Percentiles rank a stretch among this genome's conserved stretches.
These are phyloP conservation scores for Mythimna albipuncta DNA, from an alignment of 2,888 invertebrate species.

Conservation along the genomic window DNA sequence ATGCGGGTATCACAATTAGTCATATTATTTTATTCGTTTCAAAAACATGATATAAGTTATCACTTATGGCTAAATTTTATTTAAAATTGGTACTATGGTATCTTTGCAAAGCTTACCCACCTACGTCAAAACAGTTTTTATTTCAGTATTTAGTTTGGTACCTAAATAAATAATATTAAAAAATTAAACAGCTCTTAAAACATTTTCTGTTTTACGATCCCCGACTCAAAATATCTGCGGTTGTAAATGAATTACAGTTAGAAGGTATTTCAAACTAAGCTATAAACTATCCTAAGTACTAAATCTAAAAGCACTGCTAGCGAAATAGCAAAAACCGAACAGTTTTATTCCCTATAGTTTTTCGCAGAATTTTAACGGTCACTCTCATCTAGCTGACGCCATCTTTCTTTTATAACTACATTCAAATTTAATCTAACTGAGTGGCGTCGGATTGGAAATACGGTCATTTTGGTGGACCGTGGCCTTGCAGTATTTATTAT, in stretches of 20 bases:
- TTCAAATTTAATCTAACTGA: constrained; percentile 85
- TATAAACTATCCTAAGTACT: constrained; percentile 42
- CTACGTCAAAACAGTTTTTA: not conserved
- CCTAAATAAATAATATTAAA: not conserved
- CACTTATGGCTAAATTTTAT: constrained; percentile 1
- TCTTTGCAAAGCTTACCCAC: not conserved
- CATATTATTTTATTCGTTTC: not conserved
- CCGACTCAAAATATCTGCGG: constrained; percentile 21
- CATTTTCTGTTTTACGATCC: constrained; percentile 41
- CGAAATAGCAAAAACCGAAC: constrained; percentile 28
- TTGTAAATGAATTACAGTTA: constrained; percentile 36
- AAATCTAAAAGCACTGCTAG: constrained; percentile 49
- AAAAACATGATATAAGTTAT: not conserved
- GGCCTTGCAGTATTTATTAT: constrained; percentile 66
- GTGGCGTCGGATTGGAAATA: constrained; percentile 79
- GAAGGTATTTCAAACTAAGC: constrained; percentile 29
- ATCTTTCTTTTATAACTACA: constrained; percentile 76
- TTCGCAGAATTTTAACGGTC: constrained; percentile 53
- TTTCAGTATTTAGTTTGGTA: not conserved
- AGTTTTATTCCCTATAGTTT: constrained; percentile 46
- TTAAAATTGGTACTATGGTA: not conserved
- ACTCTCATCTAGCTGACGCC: constrained; percentile 56
- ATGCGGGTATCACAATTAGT: not conserved
- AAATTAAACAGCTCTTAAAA: constrained; percentile 23
- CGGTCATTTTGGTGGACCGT: constrained; percentile 74